Base-by-base conservation (phyloP, 2,888 invertebrate species). In the Biston stratarius region DNA sequence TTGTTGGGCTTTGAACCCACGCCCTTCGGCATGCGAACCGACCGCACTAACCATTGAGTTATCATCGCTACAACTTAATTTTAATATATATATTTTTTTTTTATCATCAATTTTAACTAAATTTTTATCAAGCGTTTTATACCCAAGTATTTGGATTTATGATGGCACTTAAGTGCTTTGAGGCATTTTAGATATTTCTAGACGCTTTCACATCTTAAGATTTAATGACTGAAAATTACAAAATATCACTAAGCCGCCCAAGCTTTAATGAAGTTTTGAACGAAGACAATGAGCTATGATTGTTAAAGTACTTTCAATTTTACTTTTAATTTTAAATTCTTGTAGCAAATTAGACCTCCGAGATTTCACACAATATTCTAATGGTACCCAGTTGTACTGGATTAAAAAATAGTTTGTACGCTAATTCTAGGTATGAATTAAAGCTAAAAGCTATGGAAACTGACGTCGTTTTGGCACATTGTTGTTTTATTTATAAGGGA, bases 181-280 rank as follows among this genome's bases (percentile, higher is more conserved):
- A 52, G 52, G 52, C 36, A 36, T 52, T 52, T 52, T n/a, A 52
- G n/a, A n/a, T n/a, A 36, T 52, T 36, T 33, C n/a, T 49, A 49
- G 48, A 33, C 6, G 49, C 12, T 8, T n/a, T n/a, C n/a, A n/a
- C n/a, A n/a, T n/a, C n/a, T 52, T 8, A 36, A 38, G 36, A 14
- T 12, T 51, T 51, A 51, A 51, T 33, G 34, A 51, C 34, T 34
- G 33, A 51, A 36, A 38, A 52, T 52, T 52, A 38, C 14, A 38
- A 52, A 52, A 38, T 36, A 52, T 38, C 52, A 52, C 52, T 52
- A 14, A 52, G 52, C n/a, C 14, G 36, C 38, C 38, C 3, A 52
- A 36, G n/a, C n/a, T 6, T 6, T 38, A n/a, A 8, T 52, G 14
- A 52, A 52, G 52, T 34, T 52, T 52, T 38, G 38, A 14, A 34